These are phyloP conservation scores for Tupaia chinensis DNA, from an alignment of 2,113 vertebrate genomes.

Conservation along the genomic window DNA sequence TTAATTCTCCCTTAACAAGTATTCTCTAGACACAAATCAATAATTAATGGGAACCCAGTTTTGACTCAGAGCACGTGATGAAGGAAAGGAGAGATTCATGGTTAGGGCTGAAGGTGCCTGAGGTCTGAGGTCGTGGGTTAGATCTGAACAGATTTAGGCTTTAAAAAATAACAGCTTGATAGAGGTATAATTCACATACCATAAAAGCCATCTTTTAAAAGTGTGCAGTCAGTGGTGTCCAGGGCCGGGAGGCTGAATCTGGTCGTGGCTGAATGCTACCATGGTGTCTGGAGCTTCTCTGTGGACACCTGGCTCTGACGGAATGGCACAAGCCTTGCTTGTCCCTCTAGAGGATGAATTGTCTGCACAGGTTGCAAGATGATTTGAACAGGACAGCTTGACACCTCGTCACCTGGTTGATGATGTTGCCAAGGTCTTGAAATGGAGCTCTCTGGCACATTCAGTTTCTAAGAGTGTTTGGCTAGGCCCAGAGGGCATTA, in stretches of 20 bases:
- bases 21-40: constrained; percentile 87
- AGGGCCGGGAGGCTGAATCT: neutral
- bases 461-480: neutral
- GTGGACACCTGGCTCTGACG: neutral
- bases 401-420: neutral
- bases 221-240: neutral
- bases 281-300: neutral
- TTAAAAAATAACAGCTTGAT: neutral
- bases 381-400: neutral
- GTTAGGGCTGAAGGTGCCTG: neutral
- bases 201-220: neutral
- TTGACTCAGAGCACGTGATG: constrained; percentile 77
- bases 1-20: constrained; percentile 90
- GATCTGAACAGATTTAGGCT: neutral
- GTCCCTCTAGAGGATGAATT: too few relatives aligned
- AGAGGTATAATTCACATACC: neutral
- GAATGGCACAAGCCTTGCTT: neutral
- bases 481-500: neutral
- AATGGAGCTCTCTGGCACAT: neutral
- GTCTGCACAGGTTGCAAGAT: neutral
- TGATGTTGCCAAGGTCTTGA: neutral
- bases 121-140: neutral
- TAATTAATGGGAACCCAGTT: constrained; percentile 87
- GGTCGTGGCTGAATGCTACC: too few relatives aligned
- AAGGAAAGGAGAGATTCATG: constrained; percentile 64